phyloP scores from a whole-genome alignment of 1,140 invertebrate genomes.

The Halotydeus destructor region DNA sequence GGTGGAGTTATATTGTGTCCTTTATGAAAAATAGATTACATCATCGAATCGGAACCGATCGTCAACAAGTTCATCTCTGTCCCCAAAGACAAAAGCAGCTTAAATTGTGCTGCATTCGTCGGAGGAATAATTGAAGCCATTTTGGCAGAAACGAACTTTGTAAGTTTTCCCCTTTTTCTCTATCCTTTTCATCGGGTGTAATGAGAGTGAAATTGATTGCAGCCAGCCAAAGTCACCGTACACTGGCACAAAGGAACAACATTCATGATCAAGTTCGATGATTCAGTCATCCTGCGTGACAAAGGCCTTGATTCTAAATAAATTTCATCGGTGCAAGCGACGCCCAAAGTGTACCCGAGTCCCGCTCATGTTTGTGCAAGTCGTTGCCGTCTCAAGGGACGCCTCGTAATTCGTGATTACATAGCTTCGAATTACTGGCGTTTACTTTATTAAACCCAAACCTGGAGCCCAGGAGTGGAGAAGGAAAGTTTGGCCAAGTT shows the following conservation, averaged over 20 bases:
- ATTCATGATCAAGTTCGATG: slow-evolving; percentile 97
- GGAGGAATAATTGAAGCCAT: slow-evolving; percentile 95
- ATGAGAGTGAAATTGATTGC: slow-evolving; percentile 25
- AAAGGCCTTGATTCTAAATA: slow-evolving; percentile 76
- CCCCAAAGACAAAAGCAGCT: slow-evolving; percentile 76
- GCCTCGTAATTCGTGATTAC: too few species aligned
- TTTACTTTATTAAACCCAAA: too few species aligned
- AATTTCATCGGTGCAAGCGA: too few species aligned
- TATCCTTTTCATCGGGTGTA: not conserved
- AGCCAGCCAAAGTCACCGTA: slow-evolving; percentile 86
- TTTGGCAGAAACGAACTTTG: slow-evolving; percentile 80
- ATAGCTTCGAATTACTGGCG: too few species aligned
- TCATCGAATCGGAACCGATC: slow-evolving; percentile 92
- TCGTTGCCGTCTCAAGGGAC: too few species aligned
- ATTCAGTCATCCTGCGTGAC: slow-evolving; percentile 72
- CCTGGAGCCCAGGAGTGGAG: too few species aligned
- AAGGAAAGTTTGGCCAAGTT: too few species aligned
- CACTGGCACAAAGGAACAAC: slow-evolving; percentile 99
- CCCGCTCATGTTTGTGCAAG: too few species aligned
- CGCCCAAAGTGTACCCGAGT: too few species aligned
- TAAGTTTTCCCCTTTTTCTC: slow-evolving; percentile 34
- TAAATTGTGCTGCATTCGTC: slow-evolving; percentile 95
- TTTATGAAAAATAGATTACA: slow-evolving; percentile 40
- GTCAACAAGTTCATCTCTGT: slow-evolving; percentile 95
- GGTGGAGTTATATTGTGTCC: slow-evolving; percentile 1